Percentiles rank a stretch among this genome's conserved stretches.
Conservation (phyloP, 2,797 vertebrate species). For the Sternotherus odoratus region DNA sequence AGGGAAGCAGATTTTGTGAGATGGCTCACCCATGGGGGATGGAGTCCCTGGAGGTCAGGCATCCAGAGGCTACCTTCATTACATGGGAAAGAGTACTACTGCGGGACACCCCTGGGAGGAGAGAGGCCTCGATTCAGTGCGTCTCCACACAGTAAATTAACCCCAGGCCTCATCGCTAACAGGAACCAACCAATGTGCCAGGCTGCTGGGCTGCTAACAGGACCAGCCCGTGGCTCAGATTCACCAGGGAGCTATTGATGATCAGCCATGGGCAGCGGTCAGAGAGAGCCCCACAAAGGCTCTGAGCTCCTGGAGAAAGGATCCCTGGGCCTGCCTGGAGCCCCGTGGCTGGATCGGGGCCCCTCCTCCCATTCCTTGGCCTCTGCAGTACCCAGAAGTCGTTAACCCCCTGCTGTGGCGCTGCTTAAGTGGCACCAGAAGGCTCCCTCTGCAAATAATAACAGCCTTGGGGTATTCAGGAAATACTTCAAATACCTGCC, state of each 20-base stretch:
- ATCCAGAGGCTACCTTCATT: not conserved
- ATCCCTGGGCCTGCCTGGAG: not conserved
- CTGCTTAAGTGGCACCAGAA: not conserved
- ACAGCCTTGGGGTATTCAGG: not conserved
- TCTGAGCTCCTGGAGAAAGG: not conserved
- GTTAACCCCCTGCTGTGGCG: not conserved
- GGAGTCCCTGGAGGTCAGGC: not conserved
- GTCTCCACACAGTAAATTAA: not conserved
- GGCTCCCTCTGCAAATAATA: not conserved
- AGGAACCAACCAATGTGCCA: accelerated
- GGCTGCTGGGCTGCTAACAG: not conserved
- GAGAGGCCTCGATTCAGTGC: not conserved
- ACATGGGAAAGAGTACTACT: not conserved
- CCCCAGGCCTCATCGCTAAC: not conserved
- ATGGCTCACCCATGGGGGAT: not conserved
- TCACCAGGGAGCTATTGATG: not conserved
- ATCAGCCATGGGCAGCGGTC: not conserved
- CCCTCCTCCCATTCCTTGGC: not conserved
- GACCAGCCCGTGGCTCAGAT: not conserved
- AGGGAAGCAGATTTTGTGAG: accelerated
- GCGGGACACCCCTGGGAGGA: not conserved
- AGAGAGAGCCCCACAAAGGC: not conserved
- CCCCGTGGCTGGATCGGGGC: accelerated
- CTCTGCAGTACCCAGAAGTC: accelerated
- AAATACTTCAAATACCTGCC: conserved; percentile 13